phyloP scores from a whole-genome alignment of 2,113 vertebrate genomes.

The Saccopteryx leptura region DNA sequence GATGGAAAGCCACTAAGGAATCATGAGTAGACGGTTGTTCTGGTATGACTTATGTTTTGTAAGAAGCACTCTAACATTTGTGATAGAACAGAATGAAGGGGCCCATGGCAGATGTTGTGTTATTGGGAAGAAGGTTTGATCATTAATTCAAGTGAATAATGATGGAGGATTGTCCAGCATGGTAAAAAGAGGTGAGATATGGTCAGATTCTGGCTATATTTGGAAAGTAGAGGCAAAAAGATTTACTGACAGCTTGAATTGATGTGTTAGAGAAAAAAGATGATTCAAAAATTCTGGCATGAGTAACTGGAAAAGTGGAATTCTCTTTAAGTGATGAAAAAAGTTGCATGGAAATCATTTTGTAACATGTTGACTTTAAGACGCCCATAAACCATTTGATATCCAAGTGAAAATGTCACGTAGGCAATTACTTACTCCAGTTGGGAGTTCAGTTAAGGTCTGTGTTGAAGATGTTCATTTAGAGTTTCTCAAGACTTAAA shows the following conservation, averaged over 20 bases:
- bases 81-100: background rate
- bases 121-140: background rate
- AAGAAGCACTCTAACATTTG: background rate
- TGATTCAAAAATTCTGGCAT: constrained; percentile 10
- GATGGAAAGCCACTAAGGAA: background rate
- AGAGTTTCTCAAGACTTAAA: background rate
- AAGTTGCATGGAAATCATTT: background rate
- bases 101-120: background rate
- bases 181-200: background rate
- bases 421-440: background rate
- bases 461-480: background rate
- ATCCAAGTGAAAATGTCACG: background rate
- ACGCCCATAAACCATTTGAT: background rate
- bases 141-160: background rate
- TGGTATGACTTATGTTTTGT: background rate
- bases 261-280: background rate
- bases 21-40: background rate
- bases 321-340: constrained; percentile 3
- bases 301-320: background rate
- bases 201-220: background rate
- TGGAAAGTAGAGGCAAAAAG: constrained; percentile 32
- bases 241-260: constrained; percentile 24
- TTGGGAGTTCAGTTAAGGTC: background rate
- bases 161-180: background rate
- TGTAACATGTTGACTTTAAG: background rate